Conservation (phyloP, 2,797 vertebrate species). For the Oreochromis mossambicus region DNA sequence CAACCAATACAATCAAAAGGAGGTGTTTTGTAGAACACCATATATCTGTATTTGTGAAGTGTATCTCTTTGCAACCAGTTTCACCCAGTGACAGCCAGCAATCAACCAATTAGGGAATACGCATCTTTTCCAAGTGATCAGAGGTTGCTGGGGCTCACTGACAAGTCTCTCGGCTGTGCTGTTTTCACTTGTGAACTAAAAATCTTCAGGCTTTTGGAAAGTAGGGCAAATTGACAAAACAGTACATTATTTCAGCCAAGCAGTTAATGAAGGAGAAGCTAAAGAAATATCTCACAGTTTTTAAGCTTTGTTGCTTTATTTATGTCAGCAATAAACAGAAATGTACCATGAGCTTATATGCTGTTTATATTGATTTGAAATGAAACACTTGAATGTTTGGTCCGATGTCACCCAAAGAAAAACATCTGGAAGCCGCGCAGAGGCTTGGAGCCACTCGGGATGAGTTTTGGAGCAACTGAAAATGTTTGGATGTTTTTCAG, state of each 20-base stretch:
- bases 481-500: neutral
- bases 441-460: neutral
- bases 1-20: neutral
- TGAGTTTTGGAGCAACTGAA: neutral
- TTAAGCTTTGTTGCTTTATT: neutral
- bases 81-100: neutral
- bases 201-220: neutral
- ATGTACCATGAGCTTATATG: neutral
- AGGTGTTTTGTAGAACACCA: neutral
- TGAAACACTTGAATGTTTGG: neutral
- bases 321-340: neutral
- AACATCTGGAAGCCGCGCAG: neutral
- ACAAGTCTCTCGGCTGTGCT: neutral
- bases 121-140: neutral
- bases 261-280: neutral
- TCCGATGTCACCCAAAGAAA: neutral
- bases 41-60: neutral
- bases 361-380: neutral
- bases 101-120: neutral
- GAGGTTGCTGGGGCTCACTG: rapidly evolving
- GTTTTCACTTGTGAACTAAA: neutral
- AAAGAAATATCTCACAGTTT: neutral
- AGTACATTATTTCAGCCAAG: neutral
- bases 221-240: rapidly evolving
- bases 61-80: neutral